Evolutionary conservation across 1,140 invertebrate genomes (phyloP), one percentile per base, ranked within the genome.

Genomic region (Aphelinus certus): DNA sequence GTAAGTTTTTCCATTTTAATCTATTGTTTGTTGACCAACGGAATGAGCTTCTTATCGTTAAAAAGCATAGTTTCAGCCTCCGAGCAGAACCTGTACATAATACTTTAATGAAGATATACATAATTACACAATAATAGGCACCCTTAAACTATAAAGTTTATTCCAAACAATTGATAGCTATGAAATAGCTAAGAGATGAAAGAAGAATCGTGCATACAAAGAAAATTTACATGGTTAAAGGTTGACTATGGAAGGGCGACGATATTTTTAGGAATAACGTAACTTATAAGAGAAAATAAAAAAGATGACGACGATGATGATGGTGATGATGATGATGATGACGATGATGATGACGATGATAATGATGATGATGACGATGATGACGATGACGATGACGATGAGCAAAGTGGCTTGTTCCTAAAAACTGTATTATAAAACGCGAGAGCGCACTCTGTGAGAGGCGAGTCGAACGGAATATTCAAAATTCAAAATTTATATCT

Each of bases 401-500:
- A 82, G 83, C 82, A 83, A 84, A 84, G 82, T 80, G 79, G 83
- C 85, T 85, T 84, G 81, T 86, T 85, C 83, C 84, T 85, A 84
- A 84, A 84, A 81, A 79, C 78, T 85, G 83, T 85, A 86, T 81
- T 83, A 82, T 85, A 86, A 79, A 75, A 79, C 53, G 74, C 69
- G 70, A 76, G 72, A 74, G 70, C 65, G 70, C 75, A 78, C 75
- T 80, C 77, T 80, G 73, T 75, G 62, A 78, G 77, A 80, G 75
- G 76, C 77, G 75, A 49, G 69, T 76, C 75, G 69, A 76, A 76
- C 66, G 53, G 67, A 75, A 81, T 81, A 83, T 83, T 87, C 83
- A 83, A 87, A 88, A 87, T 88, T 87, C 85, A 81, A 87, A 87
- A 87, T 88, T 87, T 83, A 83, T 82, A 83, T 85, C 79, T 77